Evolutionary conservation across 2,113 vertebrate genomes (phyloP), one percentile per base, ranked within the genome.

Genomic region (Pluvianellus socialis): DNA sequence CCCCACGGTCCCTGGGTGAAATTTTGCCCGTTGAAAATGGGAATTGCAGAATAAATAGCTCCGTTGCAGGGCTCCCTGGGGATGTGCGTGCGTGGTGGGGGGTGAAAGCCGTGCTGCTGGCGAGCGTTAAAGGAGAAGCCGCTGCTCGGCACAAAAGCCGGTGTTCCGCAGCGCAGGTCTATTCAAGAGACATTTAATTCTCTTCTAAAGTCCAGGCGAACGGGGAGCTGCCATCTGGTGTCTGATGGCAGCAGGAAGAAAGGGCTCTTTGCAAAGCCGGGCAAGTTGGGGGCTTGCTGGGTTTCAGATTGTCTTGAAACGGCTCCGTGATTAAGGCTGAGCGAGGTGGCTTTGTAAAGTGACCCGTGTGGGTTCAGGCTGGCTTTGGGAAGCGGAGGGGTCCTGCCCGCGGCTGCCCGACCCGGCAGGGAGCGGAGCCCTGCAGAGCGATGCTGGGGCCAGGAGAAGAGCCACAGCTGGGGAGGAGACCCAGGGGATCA

Each of bases 211-310:
- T 11, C 62, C 86, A 14, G 83, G 84, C 35, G 21, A 30, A 53
- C 0, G 7, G 92, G 94, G 90, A 96, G 92, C 92, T 94, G 96
- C 95, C 95, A 94, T 96, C 92, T 95, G 95, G 50, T 95, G 96
- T 94, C 96, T 94, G 92, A 67, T 67, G 96, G 81, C 84, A 95
- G 90, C 24, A 2, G 17, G 47, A 24, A 32, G 38, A 80, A 63
- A 77, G 45, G 38, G 83, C 30, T 49, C 50, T 42, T 49, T 8
- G 88, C 74, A 62, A 92, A 87, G 73, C 33, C 3, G 50, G 26
- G 61, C 24, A 18, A 61, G 66, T 12, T 22, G 79, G 59, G 83
- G 65, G 63, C 82, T 94, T 40, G 47, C 42, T 10, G 65, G 56
- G 70, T 44, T 79, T 56, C 74, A 1, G 32, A 2, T 53, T 42